phyloP scores from a whole-genome alignment of 2,888 invertebrate species.

The Drosophila leonis region DNA sequence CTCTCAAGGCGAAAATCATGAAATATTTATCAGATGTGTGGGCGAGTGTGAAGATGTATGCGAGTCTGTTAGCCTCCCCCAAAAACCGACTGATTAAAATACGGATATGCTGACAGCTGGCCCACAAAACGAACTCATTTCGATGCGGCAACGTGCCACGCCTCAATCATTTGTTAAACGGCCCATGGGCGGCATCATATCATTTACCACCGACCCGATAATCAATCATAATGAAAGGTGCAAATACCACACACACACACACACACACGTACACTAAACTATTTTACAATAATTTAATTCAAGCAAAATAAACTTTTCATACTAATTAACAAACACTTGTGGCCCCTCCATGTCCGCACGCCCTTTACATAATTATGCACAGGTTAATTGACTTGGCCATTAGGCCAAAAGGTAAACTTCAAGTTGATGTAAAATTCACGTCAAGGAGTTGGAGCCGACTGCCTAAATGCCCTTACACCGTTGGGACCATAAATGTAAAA shows the following conservation, averaged over 20 bases:
- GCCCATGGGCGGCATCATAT: conserved; percentile 44
- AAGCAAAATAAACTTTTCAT: conserved; percentile 20
- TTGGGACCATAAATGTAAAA: conserved; percentile 9
- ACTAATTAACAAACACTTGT: conserved; percentile 40
- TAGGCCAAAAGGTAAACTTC: conserved; percentile 21
- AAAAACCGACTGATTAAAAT: conserved; percentile 65
- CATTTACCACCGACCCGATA: conserved; percentile 53
- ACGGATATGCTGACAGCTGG: conserved; percentile 45
- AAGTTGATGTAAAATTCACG: conserved; percentile 8
- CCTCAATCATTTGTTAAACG: conserved; percentile 69
- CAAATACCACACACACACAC: background rate
- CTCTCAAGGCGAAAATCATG: conserved; percentile 59
- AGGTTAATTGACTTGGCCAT: conserved; percentile 42
- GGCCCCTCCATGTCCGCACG: background rate
- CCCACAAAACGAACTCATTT: conserved; percentile 56
- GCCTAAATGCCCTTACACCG: conserved; percentile 2
- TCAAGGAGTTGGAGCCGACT: background rate
- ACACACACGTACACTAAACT: background rate
- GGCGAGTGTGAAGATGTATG: conserved; percentile 48
- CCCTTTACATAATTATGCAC: conserved; percentile 22
- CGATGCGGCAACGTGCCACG: conserved; percentile 42
- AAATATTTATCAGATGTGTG: conserved; percentile 69
- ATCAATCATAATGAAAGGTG: conserved; percentile 73
- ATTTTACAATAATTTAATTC: conserved; percentile 24
- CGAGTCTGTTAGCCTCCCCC: conserved; percentile 32